Conservation (phyloP, 2,888 invertebrate species). For the Apamea epomidion region DNA sequence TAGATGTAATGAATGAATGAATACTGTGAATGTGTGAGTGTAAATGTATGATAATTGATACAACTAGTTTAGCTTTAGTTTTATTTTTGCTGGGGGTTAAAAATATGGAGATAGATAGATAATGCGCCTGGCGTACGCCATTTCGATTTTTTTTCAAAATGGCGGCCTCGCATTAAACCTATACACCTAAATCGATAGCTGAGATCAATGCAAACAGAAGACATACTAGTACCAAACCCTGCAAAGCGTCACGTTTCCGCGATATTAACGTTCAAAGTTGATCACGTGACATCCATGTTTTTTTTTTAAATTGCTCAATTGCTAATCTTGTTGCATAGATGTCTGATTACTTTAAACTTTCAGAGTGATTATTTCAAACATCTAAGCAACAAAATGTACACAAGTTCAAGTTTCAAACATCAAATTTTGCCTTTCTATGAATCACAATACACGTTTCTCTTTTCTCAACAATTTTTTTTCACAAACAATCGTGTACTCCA, state of each 20-base stretch:
- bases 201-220: background rate
- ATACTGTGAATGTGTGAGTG: constrained; percentile 10
- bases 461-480: background rate
- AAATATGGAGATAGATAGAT: too few relatives aligned
- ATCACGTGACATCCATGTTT: background rate
- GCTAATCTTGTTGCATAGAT: too few relatives aligned
- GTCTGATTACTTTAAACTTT: too few relatives aligned
- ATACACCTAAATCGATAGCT: background rate
- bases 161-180: background rate
- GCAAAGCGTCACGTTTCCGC: background rate
- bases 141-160: background rate
- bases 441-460: background rate
- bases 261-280: background rate
- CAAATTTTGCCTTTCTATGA: background rate
- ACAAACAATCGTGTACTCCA: background rate
- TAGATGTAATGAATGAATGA: constrained; percentile 24
- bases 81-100: background rate
- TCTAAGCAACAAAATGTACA: too few relatives aligned
- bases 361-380: too few relatives aligned
- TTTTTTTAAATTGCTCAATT: too few relatives aligned
- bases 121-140: background rate
- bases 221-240: background rate
- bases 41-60: constrained; percentile 25
- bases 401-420: background rate
- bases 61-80: background rate